Evolutionary conservation across 2,888 invertebrate species (phyloP), one percentile per base, ranked within the genome.

Genomic region (Cataglyphis cursor): DNA sequence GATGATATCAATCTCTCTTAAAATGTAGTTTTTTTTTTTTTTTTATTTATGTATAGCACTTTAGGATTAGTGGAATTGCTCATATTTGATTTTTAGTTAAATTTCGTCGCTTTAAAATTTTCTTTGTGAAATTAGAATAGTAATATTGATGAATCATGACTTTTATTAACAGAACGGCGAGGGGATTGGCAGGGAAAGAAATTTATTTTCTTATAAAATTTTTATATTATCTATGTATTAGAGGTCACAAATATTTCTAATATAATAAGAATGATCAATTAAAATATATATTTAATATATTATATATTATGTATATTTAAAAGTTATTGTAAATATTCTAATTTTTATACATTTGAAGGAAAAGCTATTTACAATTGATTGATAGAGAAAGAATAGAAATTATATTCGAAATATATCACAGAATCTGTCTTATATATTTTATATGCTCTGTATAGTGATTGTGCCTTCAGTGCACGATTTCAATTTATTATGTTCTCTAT

Each of bases 401-500:
- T 64, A 48, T 64, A 73, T 73, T 12, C 68, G 9, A 73, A 44
- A 15, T 31, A 2, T 48, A 18, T 18, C 21, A n/a, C 24, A 75
- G 51, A 68, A 35, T 54, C 41, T 70, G 38, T 75, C 68, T 54
- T 68, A 44, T 68, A 62, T 48, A n/a, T 28, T 24, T 24, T 66
- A 18, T 68, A 35, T 66, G n/a, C n/a, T 38, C 24, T 35, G 24
- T 76, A 66, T 21, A 38, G 6, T 54, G 54, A 68, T 76, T 18
- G 51, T 54, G 38, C 24, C 38, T 70, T 68, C 44, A n/a, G 54
- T 51, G 54, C 75, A 66, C 75, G 75, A 75, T 68, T 70, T 76
- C 76, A 76, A 76, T 68, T 76, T 54, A 76, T 76, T 38, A 68
- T 35, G 66, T 65, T 74, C 28, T 57, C 62, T 61, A 44, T 54